Percentiles rank a stretch among this genome's conserved stretches.
These are phyloP conservation scores for Falco cherrug DNA, from an alignment of 2,797 vertebrate species.

Conservation along the genomic window DNA sequence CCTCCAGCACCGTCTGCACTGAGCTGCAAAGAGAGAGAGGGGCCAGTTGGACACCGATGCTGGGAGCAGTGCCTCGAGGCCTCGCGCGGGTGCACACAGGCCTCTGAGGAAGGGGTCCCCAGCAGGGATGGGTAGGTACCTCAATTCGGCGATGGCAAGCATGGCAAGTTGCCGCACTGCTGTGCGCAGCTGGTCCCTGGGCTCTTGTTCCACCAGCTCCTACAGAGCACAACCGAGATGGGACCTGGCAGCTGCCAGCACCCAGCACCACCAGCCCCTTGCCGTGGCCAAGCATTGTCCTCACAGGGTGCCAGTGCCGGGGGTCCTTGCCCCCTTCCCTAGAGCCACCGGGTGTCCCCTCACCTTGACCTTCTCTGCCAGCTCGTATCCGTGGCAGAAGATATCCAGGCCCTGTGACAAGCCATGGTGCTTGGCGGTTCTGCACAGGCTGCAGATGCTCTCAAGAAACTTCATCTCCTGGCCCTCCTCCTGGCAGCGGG, in stretches of 20 bases:
- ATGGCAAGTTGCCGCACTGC: too few relatives aligned
- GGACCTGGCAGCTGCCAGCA: not conserved
- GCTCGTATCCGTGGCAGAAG: not conserved
- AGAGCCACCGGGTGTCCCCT: not conserved
- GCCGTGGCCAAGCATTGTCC: not conserved
- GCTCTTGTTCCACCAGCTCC: too few relatives aligned
- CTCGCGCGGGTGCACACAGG: too few relatives aligned
- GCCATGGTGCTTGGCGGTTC: fast-evolving
- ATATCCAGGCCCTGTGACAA: not conserved
- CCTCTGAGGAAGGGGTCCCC: too few relatives aligned
- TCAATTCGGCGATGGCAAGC: too few relatives aligned
- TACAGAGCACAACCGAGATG: not conserved
- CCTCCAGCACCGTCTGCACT: too few relatives aligned
- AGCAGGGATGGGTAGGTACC: too few relatives aligned
- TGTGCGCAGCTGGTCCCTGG: too few relatives aligned
- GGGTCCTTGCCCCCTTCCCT: not conserved
- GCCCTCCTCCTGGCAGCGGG: not conserved
- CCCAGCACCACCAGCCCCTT: not conserved
- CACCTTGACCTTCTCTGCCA: not conserved
- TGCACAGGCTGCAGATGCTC: not conserved
- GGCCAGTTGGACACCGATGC: too few relatives aligned
- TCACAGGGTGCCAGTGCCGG: too few relatives aligned
- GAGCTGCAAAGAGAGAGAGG: too few relatives aligned
- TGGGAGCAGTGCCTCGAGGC: too few relatives aligned
- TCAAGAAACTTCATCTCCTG: not conserved